Percentiles rank a stretch among this genome's conserved stretches.
Conservation (phyloP, 2,797 vertebrate species). For the Phrynocephalus forsythii region DNA sequence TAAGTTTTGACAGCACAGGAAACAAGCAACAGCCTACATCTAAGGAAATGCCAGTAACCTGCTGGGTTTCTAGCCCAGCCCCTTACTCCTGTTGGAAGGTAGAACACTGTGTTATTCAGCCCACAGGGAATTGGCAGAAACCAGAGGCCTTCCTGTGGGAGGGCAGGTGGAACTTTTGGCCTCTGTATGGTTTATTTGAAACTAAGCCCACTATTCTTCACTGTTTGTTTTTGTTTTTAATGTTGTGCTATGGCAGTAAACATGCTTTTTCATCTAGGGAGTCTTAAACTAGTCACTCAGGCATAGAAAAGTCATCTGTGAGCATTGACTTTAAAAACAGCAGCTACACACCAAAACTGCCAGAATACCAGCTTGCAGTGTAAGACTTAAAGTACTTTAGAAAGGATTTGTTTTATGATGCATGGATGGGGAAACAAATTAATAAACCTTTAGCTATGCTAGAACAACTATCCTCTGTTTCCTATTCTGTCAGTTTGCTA, state of each 20-base stretch:
- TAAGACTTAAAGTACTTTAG: slow-evolving; percentile 6
- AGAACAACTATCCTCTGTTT: slow-evolving; percentile 20
- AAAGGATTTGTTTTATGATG: slow-evolving; percentile 12
- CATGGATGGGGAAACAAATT: slow-evolving; percentile 21
- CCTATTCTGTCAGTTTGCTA: slow-evolving; percentile 43
- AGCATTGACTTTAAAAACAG: background rate
- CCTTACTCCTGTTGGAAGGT: background rate
- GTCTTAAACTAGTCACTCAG: background rate
- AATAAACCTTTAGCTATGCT: slow-evolving; percentile 21
- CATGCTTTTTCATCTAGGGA: background rate
- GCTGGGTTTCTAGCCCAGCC: too few relatives aligned
- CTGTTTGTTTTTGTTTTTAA: background rate
- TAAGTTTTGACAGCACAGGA: slow-evolving; percentile 6
- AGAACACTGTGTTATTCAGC: background rate
- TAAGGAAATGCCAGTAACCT: too few relatives aligned
- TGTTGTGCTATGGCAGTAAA: background rate
- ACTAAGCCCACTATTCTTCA: background rate
- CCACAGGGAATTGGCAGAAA: background rate
- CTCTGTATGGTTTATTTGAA: background rate
- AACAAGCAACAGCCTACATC: background rate
- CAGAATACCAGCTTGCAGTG: slow-evolving; percentile 11
- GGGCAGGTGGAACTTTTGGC: background rate
- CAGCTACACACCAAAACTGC: background rate
- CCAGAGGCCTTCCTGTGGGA: background rate
- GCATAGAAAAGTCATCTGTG: background rate